These are phyloP conservation scores for Caenorhabditis sp. DNA, from an alignment of 2,888 invertebrate species.

Conservation along the genomic window DNA sequence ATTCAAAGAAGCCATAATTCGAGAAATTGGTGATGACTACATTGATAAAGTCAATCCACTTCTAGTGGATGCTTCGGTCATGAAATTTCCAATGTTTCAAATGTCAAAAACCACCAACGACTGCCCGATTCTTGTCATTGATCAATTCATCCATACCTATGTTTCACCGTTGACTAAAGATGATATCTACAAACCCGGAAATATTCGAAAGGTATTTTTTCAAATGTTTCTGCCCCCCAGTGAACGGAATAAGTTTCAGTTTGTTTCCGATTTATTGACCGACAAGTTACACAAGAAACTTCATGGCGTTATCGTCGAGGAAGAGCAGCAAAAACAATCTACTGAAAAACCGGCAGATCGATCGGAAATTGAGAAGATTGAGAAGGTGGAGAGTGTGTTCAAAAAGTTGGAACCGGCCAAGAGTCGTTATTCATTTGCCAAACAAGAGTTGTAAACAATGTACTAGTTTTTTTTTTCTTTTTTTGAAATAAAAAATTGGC, in stretches of 20 bases:
- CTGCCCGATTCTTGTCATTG: conserved; percentile 25
- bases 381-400: conserved; percentile 28
- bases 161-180: conserved; percentile 14
- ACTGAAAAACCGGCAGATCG: neutral
- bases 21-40: conserved; percentile 7
- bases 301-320: conserved; percentile 6
- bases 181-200: conserved; percentile 21
- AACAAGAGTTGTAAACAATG: conserved; percentile 16
- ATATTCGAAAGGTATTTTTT: conserved; percentile 20
- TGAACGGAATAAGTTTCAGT: too few species aligned
- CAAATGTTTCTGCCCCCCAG: too few species aligned
- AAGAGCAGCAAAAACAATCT: too few species aligned
- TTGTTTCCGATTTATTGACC: conserved; percentile 22
- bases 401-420: conserved; percentile 29
- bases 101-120: conserved; percentile 2
- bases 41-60: conserved; percentile 8
- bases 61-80: conserved; percentile 12
- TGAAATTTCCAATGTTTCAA: conserved; percentile 8
- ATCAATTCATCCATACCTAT: conserved; percentile 28
- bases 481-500: too few species aligned
- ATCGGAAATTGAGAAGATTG: neutral
- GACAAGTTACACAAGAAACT: conserved; percentile 15
- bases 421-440: conserved; percentile 31
- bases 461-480: neutral
- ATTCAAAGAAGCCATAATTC: conserved; percentile 18